phyloP scores from a whole-genome alignment of 2,888 invertebrate species.

The Blera fallax region DNA sequence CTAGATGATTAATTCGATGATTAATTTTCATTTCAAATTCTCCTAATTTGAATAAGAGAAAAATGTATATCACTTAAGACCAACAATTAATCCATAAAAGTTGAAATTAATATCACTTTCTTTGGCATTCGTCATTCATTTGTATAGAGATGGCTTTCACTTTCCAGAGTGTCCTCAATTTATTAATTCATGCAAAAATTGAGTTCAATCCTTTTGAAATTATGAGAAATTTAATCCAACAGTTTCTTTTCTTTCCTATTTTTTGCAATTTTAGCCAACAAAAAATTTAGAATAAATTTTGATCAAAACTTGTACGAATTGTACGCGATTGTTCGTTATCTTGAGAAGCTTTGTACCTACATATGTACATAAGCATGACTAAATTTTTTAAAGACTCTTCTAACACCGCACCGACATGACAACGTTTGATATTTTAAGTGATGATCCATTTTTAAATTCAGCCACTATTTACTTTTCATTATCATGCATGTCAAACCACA shows the following conservation, averaged over 20 bases:
- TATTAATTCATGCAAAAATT: neutral
- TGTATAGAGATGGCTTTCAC: neutral
- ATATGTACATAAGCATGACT: no score
- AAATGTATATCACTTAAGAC: neutral
- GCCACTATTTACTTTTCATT: neutral
- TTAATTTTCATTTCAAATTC: neutral
- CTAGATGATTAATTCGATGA: neutral
- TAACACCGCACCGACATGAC: neutral
- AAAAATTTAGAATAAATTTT: no score
- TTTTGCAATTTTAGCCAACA: neutral
- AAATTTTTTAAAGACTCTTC: neutral
- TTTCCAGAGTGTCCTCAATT: neutral
- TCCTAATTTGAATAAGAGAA: slow-evolving; percentile 2
- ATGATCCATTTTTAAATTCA: neutral
- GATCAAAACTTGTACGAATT: no score
- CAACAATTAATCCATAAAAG: neutral
- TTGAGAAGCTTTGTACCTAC: no score
- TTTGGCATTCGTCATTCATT: neutral
- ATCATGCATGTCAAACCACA: neutral
- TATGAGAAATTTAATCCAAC: neutral
- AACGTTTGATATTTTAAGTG: neutral
- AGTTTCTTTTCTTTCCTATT: neutral
- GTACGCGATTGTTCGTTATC: no score
- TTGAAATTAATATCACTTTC: neutral
- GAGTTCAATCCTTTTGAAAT: neutral